phyloP scores from a whole-genome alignment of 1,140 invertebrate genomes.

The Papilio machaon region DNA sequence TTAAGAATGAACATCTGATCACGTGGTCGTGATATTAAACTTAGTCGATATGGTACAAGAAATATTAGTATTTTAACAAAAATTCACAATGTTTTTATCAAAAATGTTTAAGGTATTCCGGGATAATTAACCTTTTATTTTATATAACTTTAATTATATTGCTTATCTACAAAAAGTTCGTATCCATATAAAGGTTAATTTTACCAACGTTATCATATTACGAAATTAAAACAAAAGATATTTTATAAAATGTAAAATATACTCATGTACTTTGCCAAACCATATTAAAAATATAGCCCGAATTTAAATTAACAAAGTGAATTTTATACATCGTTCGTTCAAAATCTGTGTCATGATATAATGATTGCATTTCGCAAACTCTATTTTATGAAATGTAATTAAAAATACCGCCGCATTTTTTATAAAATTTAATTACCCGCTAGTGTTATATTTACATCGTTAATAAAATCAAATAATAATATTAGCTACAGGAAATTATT shows the following conservation, averaged over 20 bases:
- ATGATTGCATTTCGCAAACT: constrained; percentile 6
- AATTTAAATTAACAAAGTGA: constrained; percentile 18
- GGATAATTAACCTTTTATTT: too few relatives aligned
- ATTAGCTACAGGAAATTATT: too few relatives aligned
- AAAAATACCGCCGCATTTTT: neutral
- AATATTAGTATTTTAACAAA: too few relatives aligned
- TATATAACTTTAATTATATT: neutral
- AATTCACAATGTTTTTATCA: too few relatives aligned
- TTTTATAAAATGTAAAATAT: neutral
- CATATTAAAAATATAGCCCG: neutral
- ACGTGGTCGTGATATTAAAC: too few relatives aligned
- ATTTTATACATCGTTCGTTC: neutral
- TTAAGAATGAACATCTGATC: too few relatives aligned
- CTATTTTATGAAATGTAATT: constrained; percentile 24
- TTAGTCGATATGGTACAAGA: too few relatives aligned
- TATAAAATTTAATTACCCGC: neutral
- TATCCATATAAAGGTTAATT: neutral
- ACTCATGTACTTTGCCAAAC: neutral
- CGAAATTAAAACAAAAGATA: neutral
- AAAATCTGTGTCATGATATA: neutral
- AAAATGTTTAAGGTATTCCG: too few relatives aligned
- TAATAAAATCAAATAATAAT: too few relatives aligned
- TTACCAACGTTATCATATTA: neutral
- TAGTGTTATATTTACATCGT: too few relatives aligned
- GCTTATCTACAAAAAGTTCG: neutral